Evolutionary conservation across 92 coral and sea anemone species (phyloP), one percentile per base, ranked within the genome.

Genomic region (Diadumene lineata): DNA sequence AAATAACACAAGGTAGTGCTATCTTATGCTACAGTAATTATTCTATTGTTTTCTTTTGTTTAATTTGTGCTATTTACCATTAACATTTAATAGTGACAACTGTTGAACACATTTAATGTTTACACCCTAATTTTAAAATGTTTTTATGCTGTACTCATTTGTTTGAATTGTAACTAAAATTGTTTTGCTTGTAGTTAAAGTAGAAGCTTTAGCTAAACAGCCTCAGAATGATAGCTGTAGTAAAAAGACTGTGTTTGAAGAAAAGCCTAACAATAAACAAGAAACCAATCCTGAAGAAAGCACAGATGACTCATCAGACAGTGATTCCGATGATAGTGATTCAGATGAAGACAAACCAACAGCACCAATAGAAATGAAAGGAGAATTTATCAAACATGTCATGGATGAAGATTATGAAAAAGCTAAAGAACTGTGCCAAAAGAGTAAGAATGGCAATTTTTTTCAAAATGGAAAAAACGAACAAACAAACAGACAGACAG

Each of bases 331-430:
- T 27, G 64, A 69, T 7, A 46, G 74, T 64, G 81, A 34, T 79
- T 61, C 76, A 34, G 81, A 75, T 29, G 51, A 44, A 24, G 68
- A 53, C 17, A 76, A 86, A 28, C 76, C 65, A 11, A 48, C 50
- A 30, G 93, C 89, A 72, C 88, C 90, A 31, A 83, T 89, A 25
- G 94, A 89, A 74, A 73, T 85, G 38, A 89, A 89, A 75, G 94
- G 88, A 43, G 90, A 85, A 80, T 90, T 90, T 68, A 86, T 90
- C 31, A 79, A 74, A 58, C 80, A 81, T 73, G 87, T 90, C 29
- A 90, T 90, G 96, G 82, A 81, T 67, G 92, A 84, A 69, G 84
- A 90, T 27, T 90, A 72, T 71, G 85, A 30, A 64, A 90, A 87
- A 51, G 96, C 96, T 29, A 79, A 90, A 70, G 90, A 84, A 34